Evolutionary conservation across 2,888 invertebrate species (phyloP).

Genomic region (Deroplatys truncata): DNA sequence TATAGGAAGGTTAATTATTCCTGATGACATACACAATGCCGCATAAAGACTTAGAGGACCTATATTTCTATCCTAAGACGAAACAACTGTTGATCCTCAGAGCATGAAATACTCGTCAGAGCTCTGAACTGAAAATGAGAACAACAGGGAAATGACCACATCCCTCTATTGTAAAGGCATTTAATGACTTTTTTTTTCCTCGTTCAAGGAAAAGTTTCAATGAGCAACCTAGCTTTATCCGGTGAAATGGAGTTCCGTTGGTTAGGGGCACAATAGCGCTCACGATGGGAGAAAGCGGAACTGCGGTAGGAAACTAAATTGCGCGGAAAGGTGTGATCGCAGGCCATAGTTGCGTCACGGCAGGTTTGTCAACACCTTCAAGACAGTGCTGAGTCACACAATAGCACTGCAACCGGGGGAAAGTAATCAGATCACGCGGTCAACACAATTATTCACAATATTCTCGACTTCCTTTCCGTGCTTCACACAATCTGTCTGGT

Average conservation of each 20-base stretch:
- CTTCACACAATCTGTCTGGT: not conserved
- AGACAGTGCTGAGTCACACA: not conserved
- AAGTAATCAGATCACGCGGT: not conserved
- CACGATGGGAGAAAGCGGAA: not conserved
- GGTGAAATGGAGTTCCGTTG: not conserved
- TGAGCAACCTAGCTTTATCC: not conserved
- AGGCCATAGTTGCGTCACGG: not conserved
- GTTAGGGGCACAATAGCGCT: not conserved
- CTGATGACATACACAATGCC: too few species aligned
- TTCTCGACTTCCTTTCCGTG: not conserved
- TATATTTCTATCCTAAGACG: too few species aligned
- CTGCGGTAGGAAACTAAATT: not conserved
- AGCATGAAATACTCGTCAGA: not conserved
- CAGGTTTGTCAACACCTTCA: not conserved
- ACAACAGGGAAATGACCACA: not conserved
- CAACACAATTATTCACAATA: not conserved
- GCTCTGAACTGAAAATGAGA: not conserved
- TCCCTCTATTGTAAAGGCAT: not conserved
- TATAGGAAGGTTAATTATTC: too few species aligned
- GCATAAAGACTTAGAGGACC: too few species aligned
- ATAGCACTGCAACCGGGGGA: not conserved
- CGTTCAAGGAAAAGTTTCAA: not conserved
- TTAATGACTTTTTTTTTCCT: not conserved
- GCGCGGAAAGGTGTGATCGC: slow-evolving; percentile 11
- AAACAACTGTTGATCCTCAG: too few species aligned